Evolutionary conservation across 2,113 vertebrate genomes (phyloP).

Genomic region (Notarius lentiginosus): DNA sequence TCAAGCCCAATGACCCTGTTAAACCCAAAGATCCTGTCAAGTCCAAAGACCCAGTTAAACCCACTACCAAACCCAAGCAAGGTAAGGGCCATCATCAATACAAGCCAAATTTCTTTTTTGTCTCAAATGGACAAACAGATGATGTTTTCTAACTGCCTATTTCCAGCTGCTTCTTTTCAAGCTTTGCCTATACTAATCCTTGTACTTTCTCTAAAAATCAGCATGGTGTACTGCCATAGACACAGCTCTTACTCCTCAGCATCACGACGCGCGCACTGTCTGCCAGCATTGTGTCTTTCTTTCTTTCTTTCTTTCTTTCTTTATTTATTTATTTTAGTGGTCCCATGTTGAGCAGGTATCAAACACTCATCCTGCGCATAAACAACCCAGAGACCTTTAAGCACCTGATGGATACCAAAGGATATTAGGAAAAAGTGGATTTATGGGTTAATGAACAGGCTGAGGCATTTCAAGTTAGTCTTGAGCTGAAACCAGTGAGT

Average conservation of each 20-base stretch:
- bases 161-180: background rate
- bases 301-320: too few relatives aligned
- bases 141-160: background rate
- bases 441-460: background rate
- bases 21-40: conserved; percentile 61
- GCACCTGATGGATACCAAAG: background rate
- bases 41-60: conserved; percentile 58
- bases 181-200: background rate
- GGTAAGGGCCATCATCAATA: conserved; percentile 51
- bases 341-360: background rate
- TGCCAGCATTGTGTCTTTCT: background rate
- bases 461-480: background rate
- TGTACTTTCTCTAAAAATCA: background rate
- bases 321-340: conserved; percentile 12
- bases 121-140: background rate
- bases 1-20: conserved; percentile 59
- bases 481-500: background rate
- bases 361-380: background rate
- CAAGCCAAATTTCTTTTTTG: background rate
- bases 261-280: background rate
- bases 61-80: conserved; percentile 62
- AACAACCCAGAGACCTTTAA: background rate
- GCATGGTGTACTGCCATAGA: background rate
- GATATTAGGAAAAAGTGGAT: background rate
- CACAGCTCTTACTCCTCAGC: background rate